Percentiles rank a stretch among this genome's conserved stretches.
Evolutionary conservation across 1,140 invertebrate species (phyloP).

Genomic region (Ridgeia piscesae): DNA sequence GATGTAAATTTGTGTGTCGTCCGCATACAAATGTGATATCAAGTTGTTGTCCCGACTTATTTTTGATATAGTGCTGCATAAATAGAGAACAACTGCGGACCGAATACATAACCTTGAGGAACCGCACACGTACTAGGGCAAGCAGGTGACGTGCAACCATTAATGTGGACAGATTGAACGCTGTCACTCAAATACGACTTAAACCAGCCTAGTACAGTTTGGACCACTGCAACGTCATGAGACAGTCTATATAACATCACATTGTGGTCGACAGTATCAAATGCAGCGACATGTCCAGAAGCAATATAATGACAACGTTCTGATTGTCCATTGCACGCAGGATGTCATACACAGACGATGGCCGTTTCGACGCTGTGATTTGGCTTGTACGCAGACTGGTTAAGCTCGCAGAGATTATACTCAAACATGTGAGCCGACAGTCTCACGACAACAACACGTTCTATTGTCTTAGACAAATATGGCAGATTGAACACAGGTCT

Average conservation of each 20-base stretch:
- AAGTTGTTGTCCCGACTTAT: neutral
- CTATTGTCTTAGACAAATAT: neutral
- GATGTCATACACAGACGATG: neutral
- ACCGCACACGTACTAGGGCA: neutral
- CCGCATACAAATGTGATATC: neutral
- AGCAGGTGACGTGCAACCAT: neutral
- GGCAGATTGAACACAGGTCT: neutral
- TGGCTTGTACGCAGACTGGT: neutral
- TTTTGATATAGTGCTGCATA: neutral
- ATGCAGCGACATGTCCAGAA: neutral
- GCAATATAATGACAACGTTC: neutral
- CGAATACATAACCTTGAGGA: neutral
- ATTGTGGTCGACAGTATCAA: neutral
- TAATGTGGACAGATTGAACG: neutral
- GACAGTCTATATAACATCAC: neutral
- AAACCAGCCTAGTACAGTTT: neutral
- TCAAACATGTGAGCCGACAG: neutral
- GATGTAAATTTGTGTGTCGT: neutral
- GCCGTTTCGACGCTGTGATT: conserved; percentile 9
- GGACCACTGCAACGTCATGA: neutral
- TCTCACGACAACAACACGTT: neutral
- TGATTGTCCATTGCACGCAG: neutral
- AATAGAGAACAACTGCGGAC: neutral
- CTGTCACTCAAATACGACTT: neutral
- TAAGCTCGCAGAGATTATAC: neutral